Conservation (phyloP, 2,888 invertebrate species). For the Phymatocera aterrima region DNA sequence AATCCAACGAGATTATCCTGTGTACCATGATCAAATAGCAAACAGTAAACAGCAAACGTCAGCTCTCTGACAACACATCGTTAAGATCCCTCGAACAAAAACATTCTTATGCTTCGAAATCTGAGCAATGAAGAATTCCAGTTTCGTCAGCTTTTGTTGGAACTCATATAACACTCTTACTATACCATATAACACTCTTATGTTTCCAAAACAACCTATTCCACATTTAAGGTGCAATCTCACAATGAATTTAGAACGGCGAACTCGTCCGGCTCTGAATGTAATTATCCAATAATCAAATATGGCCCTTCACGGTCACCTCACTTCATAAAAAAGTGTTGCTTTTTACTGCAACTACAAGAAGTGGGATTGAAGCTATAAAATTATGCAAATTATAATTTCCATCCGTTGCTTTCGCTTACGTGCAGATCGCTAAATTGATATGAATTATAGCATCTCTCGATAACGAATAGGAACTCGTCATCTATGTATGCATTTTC, state of each 20-base stretch:
- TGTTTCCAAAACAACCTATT: background rate
- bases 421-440: background rate
- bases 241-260: background rate
- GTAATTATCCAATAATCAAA: background rate
- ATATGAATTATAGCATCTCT: background rate
- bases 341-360: background rate
- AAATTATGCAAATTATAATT: background rate
- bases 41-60: conserved; percentile 16
- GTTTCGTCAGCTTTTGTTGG: too few relatives aligned
- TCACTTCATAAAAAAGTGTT: background rate
- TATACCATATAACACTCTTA: too few relatives aligned
- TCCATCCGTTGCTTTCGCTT: background rate
- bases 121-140: too few relatives aligned
- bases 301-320: too few relatives aligned
- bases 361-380: background rate
- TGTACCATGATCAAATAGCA: background rate
- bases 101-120: too few relatives aligned
- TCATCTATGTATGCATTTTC: background rate
- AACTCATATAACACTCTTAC: too few relatives aligned
- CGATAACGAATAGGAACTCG: background rate
- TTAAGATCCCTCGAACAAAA: background rate
- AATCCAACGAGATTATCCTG: conserved; percentile 12
- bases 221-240: background rate
- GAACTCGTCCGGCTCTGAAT: background rate
- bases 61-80: background rate